These are phyloP conservation scores for Strix uralensis DNA, from an alignment of 2,113 vertebrate species.

Conservation along the genomic window DNA sequence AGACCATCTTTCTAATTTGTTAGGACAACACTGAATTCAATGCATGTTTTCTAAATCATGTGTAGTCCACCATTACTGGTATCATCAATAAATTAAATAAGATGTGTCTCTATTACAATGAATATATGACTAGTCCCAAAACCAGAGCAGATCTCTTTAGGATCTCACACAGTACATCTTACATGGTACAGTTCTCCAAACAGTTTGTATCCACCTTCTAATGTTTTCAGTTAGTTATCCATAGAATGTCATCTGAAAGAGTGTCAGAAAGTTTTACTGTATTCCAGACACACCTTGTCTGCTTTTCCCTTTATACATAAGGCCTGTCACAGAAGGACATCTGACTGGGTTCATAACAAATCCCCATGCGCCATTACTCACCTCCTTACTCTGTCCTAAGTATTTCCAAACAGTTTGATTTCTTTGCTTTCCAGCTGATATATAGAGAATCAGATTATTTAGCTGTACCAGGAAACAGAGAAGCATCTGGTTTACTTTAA, in stretches of 20 bases:
- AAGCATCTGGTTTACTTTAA: neutral
- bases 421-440: neutral
- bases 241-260: neutral
- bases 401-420: neutral
- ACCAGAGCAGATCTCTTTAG: neutral
- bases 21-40: neutral
- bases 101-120: neutral
- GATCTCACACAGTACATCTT: neutral
- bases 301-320: neutral
- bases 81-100: neutral
- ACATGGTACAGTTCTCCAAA: neutral
- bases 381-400: neutral
- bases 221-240: neutral
- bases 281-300: neutral
- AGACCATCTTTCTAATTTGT: neutral
- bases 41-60: neutral
- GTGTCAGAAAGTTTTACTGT: neutral
- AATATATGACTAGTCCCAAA: neutral
- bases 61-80: neutral
- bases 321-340: neutral
- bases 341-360: neutral
- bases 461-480: neutral
- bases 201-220: neutral
- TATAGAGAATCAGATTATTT: neutral
- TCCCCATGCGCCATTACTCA: neutral